phyloP scores from a whole-genome alignment of 2,888 invertebrate species.

The Eupithecia dodoneata region DNA sequence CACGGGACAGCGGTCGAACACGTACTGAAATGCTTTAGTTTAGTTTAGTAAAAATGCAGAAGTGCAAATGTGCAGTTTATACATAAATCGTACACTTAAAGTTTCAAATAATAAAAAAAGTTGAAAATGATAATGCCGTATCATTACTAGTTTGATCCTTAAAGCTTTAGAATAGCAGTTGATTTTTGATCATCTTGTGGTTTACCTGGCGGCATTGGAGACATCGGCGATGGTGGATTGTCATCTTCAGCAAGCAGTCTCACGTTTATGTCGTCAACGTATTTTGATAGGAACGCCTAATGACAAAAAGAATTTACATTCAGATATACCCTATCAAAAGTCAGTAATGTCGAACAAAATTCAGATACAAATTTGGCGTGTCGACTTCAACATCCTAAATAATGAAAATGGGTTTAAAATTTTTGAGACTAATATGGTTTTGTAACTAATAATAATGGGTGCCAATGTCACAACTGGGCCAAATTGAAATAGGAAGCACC shows the following conservation, averaged over 20 bases:
- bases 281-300: slow-evolving; percentile 94
- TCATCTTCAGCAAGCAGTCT: slow-evolving; percentile 96
- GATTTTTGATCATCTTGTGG: background rate
- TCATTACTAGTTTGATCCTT: background rate
- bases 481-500: no score
- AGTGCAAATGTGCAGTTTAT: no score
- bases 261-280: slow-evolving; percentile 95
- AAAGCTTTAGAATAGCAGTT: background rate
- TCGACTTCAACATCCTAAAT: no score
- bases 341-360: background rate
- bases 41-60: no score
- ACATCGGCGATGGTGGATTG: slow-evolving; percentile 97
- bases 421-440: no score
- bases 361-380: background rate
- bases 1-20: no score
- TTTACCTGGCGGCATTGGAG: slow-evolving; percentile 87
- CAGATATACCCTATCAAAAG: background rate
- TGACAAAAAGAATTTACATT: slow-evolving; percentile 30
- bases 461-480: no score
- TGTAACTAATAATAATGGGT: no score
- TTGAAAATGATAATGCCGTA: background rate
- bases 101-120: no score
- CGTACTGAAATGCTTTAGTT: no score
- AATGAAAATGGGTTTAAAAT: no score
- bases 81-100: no score